phyloP scores from a whole-genome alignment of 2,888 invertebrate genomes.

The Plebejus anna region DNA sequence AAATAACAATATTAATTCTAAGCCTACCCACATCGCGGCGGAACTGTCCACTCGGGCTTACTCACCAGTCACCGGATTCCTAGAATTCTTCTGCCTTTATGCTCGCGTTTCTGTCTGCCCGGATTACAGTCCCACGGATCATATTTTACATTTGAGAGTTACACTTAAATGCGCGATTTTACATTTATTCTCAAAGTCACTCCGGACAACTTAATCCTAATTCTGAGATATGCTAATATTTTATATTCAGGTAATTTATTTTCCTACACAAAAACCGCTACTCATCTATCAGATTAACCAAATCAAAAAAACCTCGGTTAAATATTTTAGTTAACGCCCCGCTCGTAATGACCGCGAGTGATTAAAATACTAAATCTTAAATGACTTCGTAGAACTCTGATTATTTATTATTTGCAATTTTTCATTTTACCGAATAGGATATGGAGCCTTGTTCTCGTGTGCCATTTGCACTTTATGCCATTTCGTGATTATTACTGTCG shows the following conservation, averaged over 20 bases:
- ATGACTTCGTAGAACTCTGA: conserved; percentile 12
- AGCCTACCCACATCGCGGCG: conserved; percentile 17
- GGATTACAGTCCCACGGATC: not conserved
- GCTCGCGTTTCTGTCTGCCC: not conserved
- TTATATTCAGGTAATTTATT: not conserved
- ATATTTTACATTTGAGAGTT: conserved; percentile 10
- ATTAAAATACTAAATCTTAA: conserved; percentile 21
- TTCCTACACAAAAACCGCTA: conserved; percentile 9
- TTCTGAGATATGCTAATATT: conserved; percentile 14
- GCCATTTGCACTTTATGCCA: not conserved
- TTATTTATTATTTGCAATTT: conserved; percentile 16
- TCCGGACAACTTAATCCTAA: conserved; percentile 9
- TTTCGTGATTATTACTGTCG: not conserved
- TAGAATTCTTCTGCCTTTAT: conserved; percentile 16
- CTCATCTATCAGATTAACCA: conserved; percentile 26
- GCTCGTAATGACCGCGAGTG: conserved; percentile 12
- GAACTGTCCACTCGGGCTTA: not conserved
- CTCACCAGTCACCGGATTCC: conserved; percentile 8
- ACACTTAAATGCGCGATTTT: not conserved
- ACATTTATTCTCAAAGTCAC: not conserved
- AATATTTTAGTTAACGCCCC: conserved; percentile 23
- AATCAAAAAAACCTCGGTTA: conserved; percentile 8
- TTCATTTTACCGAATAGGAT: not conserved
- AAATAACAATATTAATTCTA: conserved; percentile 75
- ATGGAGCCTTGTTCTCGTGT: conserved; percentile 21